These are phyloP conservation scores for Siphlonurus alternatus DNA, from an alignment of 2,888 invertebrate species.

Conservation along the genomic window DNA sequence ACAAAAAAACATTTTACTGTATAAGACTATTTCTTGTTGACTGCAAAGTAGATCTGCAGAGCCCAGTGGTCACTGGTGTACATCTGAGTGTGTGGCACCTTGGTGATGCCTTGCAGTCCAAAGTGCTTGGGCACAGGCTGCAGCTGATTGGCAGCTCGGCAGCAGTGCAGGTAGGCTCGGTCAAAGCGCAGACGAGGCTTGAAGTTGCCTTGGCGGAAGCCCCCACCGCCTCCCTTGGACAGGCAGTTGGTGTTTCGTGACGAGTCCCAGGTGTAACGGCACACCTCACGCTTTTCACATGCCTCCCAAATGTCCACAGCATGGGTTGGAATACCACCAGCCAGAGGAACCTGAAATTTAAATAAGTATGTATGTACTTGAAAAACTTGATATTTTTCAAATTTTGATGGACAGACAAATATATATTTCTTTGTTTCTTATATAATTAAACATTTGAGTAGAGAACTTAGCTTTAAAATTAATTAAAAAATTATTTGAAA, in stretches of 20 bases:
- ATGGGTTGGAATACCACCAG: neutral
- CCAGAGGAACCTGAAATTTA: neutral
- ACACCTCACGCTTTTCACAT: neutral
- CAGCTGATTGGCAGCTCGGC: neutral
- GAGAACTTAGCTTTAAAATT: no score
- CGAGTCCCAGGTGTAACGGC: neutral
- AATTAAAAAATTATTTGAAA: neutral
- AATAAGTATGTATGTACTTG: no score
- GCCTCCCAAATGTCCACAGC: neutral
- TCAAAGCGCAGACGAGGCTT: conserved; percentile 1
- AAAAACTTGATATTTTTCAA: no score
- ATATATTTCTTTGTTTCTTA: no score
- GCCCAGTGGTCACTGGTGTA: conserved; percentile 1
- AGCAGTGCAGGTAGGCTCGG: neutral
- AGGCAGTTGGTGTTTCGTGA: neutral
- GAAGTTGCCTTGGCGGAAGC: neutral
- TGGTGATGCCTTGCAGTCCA: neutral
- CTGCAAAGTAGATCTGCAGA: neutral
- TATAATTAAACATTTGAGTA: no score
- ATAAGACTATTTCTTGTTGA: neutral
- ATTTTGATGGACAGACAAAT: no score
- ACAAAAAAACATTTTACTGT: no score
- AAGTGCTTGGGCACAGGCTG: neutral
- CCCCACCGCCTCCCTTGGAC: neutral
- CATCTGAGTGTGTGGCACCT: neutral